A percentile compares a stretch with the other conserved stretches of the same genome.
These are phyloP conservation scores for Drosophila testacea DNA, from an alignment of 2,888 invertebrate species.

Conservation along the genomic window DNA sequence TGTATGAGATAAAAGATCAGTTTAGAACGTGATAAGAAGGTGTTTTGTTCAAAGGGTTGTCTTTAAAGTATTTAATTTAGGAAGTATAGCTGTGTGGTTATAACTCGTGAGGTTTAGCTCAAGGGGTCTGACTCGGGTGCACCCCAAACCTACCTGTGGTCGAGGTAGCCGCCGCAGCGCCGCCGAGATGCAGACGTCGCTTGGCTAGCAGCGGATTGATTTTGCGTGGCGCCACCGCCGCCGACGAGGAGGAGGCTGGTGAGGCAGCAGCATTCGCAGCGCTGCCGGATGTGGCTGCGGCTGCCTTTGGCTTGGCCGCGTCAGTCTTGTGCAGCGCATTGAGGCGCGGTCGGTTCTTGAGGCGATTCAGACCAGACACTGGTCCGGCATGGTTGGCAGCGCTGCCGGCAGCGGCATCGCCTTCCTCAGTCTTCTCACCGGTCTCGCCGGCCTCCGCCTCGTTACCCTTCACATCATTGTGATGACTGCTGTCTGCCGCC, in stretches of 20 bases:
- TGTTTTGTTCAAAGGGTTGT: neutral
- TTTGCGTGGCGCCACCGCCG: slow-evolving; percentile 78
- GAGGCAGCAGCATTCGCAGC: slow-evolving; percentile 35
- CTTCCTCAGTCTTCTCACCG: slow-evolving; percentile 59
- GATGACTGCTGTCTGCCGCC: slow-evolving; percentile 80
- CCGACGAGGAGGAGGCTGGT: slow-evolving; percentile 51
- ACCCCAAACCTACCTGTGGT: slow-evolving; percentile 79
- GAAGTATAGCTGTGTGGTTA: neutral
- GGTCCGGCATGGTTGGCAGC: slow-evolving; percentile 58
- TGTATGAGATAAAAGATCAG: slow-evolving; percentile 2
- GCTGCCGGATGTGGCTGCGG: slow-evolving; percentile 37
- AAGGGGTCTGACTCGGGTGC: no score
- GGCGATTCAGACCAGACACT: slow-evolving; percentile 81
- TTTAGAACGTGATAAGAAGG: neutral
- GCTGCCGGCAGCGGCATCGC: slow-evolving; percentile 52
- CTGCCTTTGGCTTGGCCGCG: slow-evolving; percentile 76
- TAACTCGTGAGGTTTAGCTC: no score
- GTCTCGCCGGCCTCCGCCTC: slow-evolving; percentile 47
- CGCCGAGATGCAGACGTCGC: slow-evolving; percentile 82
- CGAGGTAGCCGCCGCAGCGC: slow-evolving; percentile 77
- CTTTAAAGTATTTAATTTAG: no score
- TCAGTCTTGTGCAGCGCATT: slow-evolving; percentile 83
- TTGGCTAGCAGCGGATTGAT: slow-evolving; percentile 84
- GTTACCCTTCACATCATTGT: slow-evolving; percentile 78
- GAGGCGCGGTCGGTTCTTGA: slow-evolving; percentile 84